These are phyloP conservation scores for Aleiodes sp. DNA, from an alignment of 1,140 invertebrate species.

Conservation along the genomic window DNA sequence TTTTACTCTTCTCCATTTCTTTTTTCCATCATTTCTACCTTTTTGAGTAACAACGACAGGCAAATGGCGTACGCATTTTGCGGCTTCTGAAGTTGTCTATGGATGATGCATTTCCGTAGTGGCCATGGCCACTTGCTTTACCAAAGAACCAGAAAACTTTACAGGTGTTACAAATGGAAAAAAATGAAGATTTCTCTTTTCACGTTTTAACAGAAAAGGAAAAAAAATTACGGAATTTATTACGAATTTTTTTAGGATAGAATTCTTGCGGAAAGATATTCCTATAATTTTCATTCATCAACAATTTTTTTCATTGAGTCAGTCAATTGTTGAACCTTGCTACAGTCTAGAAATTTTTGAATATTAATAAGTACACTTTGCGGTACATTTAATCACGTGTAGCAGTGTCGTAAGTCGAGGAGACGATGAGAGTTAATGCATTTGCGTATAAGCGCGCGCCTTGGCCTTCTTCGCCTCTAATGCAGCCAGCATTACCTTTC, in stretches of 20 bases:
- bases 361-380: background rate
- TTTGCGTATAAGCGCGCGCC: background rate
- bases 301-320: background rate
- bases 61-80: conserved; percentile 28
- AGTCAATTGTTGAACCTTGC: too few relatives aligned
- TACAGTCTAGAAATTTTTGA: too few relatives aligned
- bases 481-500: background rate
- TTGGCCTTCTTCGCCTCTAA: background rate
- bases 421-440: background rate
- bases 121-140: background rate
- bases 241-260: too few relatives aligned
- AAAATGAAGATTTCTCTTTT: too few relatives aligned
- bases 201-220: too few relatives aligned
- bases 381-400: background rate
- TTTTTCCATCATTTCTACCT: background rate
- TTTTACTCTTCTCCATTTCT: background rate
- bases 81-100: conserved; percentile 26
- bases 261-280: too few relatives aligned
- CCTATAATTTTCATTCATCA: background rate
- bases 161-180: too few relatives aligned
- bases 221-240: too few relatives aligned
- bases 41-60: background rate
- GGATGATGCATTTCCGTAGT: conserved; percentile 26
- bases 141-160: too few relatives aligned
- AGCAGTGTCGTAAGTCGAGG: background rate